Base-by-base conservation (phyloP, 1,140 invertebrate species). In the Drosophila carrolli region DNA sequence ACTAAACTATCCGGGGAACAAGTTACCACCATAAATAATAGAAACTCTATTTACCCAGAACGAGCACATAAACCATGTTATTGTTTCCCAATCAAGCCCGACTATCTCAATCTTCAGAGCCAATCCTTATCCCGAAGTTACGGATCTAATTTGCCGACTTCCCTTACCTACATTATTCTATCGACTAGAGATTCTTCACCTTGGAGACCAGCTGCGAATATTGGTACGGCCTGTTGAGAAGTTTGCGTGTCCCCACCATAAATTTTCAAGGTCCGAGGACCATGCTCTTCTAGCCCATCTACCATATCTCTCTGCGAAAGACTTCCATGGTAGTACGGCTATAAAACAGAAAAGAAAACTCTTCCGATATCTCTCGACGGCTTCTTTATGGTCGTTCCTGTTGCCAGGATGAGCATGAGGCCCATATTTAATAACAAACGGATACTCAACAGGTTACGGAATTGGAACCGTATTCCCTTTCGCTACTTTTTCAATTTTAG, bases 181-280 rank as follows among this genome's bases (percentile, higher is more conserved):
- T 96, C 95, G 94, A 96, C 95, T 95, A 97, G 96, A 97, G 96
- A 95, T 95, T 97, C 93, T 95, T 96, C 94, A 96, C 96, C 96
- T 96, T 95, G 96, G 96, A 97, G 95, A 97, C 96, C 95, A 96
- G 95, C 94, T 96, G 94, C 78, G 78, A 75, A 75, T 78, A 81
- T 81, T 70, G 75, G 75, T 78, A 78, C 78, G 75, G 75, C 75
- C 63, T 81, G 75, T 78, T 78, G 71, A 81, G 59, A 75, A 78
- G 68, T 77, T 80, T 77, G 74, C 73, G 78, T 77, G 50, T 70
- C 57, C 74, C 74, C 62, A 81, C 74, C 74, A 79, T 79, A 76
- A 72, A 76, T 76, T 80, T 81, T 78, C 74, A 80, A 80, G 74
- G 38, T 67, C 55, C 47, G 55, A 74, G 55, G 60, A 78, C 1